These are phyloP conservation scores for Stichodactyla mertensii DNA, from an alignment of 64 coral and sea anemone species.

Conservation along the genomic window DNA sequence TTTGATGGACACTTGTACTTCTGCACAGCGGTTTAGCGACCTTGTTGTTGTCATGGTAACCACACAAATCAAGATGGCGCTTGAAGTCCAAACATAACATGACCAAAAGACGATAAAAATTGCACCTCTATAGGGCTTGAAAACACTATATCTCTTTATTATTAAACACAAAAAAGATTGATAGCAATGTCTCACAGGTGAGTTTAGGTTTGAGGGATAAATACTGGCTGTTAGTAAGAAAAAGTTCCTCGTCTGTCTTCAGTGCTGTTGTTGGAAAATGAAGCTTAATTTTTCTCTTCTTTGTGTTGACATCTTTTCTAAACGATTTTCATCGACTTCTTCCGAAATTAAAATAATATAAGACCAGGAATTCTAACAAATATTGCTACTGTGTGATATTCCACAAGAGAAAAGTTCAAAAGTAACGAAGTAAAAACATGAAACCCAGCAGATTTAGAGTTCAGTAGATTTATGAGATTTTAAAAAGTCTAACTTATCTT, in stretches of 20 bases:
- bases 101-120: neutral
- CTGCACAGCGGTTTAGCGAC: neutral
- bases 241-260: neutral
- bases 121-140: neutral
- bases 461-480: neutral
- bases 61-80: constrained; percentile 70
- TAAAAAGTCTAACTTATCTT: neutral
- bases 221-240: neutral
- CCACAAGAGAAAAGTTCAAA: neutral
- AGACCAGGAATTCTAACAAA: neutral
- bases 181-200: constrained; percentile 54
- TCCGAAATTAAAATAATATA: neutral
- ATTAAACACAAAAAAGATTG: neutral
- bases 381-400: neutral
- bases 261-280: neutral
- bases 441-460: too few species aligned
- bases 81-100: neutral
- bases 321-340: neutral
- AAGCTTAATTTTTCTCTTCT: neutral
- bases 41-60: neutral
- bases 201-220: neutral
- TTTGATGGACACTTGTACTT: neutral
- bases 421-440: neutral
- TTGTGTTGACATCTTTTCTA: neutral
- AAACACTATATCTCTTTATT: neutral